Base-by-base conservation (phyloP, 2,797 vertebrate genomes). In the Clamator glandarius region DNA sequence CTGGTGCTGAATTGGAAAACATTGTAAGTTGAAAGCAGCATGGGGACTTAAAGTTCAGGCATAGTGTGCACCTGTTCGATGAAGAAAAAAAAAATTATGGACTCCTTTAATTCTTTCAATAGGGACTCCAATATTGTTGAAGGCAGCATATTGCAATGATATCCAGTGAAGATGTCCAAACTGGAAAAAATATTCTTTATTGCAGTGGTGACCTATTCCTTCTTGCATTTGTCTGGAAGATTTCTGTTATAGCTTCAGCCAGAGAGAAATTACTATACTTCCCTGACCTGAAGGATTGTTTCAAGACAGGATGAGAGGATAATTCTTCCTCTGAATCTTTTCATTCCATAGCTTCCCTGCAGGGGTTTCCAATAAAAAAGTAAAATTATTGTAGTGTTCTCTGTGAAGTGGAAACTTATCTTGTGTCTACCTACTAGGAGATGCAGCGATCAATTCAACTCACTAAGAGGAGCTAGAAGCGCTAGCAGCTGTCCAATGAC, bases 341-440 rank as follows among this genome's bases (percentile, higher is more conserved):
- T 91, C 55, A 63, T 90, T 91, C 62, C 31, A 26, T 67, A 41
- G 28, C 12, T 12, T 79, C 58, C 84, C 74, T 82, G 46, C 7
- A 4, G 88, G 48, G 74, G 50, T 33, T 95, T 88, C 20, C 59
- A 91, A 91, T 90, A 79, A 90, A 92, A 52, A 66, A 89, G 55
- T 87, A 44, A 89, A 79, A 89, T 93, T 89, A 72, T 82, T 76
- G 48, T 69, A 69, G 44, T 57, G 44, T 79, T 84, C 92, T 85
- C 78, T 84, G 31, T 92, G 84, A 92, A 92, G 84, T 69, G 54
- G 75, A 89, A 89, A 89, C 52, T 62, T 92, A 51, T 54, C 74
- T 90, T 76, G 29, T 91, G 67, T 48, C 78, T 91, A 28, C 82
- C 68, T 91, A 61, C 68, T 52, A 87, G 48, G 51, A 85, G 85